Evolutionary conservation across 2,888 invertebrate species (phyloP), one percentile per base, ranked within the genome.

Genomic region (Perithous albicinctus): DNA sequence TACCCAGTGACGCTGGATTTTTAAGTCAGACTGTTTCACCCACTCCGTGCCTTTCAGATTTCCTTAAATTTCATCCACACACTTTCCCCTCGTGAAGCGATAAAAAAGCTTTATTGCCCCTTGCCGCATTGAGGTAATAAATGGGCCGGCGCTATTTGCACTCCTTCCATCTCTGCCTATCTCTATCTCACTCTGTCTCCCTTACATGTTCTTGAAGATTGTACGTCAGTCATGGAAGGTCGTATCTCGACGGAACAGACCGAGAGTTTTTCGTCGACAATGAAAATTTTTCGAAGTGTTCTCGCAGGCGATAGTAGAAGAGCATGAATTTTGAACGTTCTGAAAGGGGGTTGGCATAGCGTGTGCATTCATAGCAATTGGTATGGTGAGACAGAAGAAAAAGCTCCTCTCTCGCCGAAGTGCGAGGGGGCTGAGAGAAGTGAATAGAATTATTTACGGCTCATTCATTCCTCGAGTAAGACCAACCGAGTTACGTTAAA

Each of bases 361-460:
- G 56, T 15, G 35, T 48, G n/a, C n/a, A 70, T 72, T 54, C 26
- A 59, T 35, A 54, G 75, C 12, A 12, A 61, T 38, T 51, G 59
- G 38, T 56, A 48, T 35, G 59, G 61, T 54, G 73, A 78, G 63
- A 78, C 69, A 72, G 72, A 75, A 46, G 75, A 59, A 79, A 75
- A 73, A 69, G 35, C 59, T 29, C 46, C 54, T 66, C 64, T 67
- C 64, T 20, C 70, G 54, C 15, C 23, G 23, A 56, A 46, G 48
- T 48, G 20, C 26, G 46, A 32, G 51, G 63, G 18, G 77, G 38
- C 43, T 64, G 69, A 84, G 80, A 80, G 59, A 32, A 18, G 72
- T 41, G 84, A 83, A 86, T 85, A 78, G 85, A 88, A 90, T 90
- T 90, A 89, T 90, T 90, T 90, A 90, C 86, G 87, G 85, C 86